These are phyloP conservation scores for Oreochromis tanganicae DNA, from an alignment of 2,113 vertebrate genomes.

Conservation along the genomic window DNA sequence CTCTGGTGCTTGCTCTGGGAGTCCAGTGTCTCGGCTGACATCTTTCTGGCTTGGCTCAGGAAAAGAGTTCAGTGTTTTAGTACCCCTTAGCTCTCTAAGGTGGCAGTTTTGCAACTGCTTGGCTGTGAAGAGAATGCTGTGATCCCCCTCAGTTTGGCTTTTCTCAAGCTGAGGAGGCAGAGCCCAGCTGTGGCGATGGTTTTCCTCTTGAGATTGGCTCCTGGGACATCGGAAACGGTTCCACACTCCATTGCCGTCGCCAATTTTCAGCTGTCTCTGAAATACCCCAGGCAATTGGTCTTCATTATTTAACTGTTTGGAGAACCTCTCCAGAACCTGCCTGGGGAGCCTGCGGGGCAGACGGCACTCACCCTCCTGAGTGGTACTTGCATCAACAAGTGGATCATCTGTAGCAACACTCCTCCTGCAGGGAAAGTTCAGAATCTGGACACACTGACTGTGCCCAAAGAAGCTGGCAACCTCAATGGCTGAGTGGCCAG, in stretches of 20 bases:
- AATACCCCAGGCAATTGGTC: slow-evolving; percentile 67
- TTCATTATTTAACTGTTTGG: slow-evolving; percentile 63
- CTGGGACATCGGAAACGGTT: slow-evolving; percentile 54
- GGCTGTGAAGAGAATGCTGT: slow-evolving; percentile 44
- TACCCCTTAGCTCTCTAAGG: slow-evolving; percentile 38
- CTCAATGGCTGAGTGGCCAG: slow-evolving; percentile 79
- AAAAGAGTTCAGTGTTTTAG: slow-evolving; percentile 48
- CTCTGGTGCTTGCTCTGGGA: slow-evolving; percentile 15
- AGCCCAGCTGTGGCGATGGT: slow-evolving; percentile 43
- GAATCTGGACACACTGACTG: slow-evolving; percentile 76
- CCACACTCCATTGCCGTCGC: slow-evolving; percentile 47
- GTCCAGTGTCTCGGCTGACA: slow-evolving; percentile 28
- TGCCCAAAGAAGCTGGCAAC: slow-evolving; percentile 80
- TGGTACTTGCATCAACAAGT: slow-evolving; percentile 5
- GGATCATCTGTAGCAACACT: slow-evolving; percentile 13
- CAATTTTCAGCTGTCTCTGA: slow-evolving; percentile 61
- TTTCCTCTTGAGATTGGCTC: slow-evolving; percentile 59
- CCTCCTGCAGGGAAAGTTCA: slow-evolving; percentile 64
- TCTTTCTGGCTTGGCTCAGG: slow-evolving; percentile 43
- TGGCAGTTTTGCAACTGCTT: slow-evolving; percentile 70
- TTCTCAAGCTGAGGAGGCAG: slow-evolving; percentile 50
- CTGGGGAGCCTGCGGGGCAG: slow-evolving; percentile 68
- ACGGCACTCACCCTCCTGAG: slow-evolving; percentile 29
- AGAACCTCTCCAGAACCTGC: slow-evolving; percentile 74
- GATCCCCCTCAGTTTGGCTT: slow-evolving; percentile 34